phyloP scores from a whole-genome alignment of 2,888 invertebrate genomes.

The Malachius bipustulatus region DNA sequence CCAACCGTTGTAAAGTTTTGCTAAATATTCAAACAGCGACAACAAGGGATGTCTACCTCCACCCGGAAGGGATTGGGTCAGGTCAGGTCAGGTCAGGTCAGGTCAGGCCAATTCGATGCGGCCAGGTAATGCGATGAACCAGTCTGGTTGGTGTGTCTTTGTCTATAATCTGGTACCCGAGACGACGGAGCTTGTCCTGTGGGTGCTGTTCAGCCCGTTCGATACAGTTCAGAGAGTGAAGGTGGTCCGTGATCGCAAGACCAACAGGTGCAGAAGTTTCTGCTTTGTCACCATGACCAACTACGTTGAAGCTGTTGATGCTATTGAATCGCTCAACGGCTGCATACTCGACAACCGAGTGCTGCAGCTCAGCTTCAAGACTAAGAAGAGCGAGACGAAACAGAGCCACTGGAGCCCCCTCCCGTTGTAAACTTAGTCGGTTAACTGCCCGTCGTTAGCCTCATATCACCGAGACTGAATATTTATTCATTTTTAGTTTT shows the following conservation, averaged over 20 bases:
- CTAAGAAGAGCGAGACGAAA: constrained; percentile 69
- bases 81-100: constrained; percentile 58
- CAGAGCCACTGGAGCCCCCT: constrained; percentile 41
- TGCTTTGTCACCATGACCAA: constrained; percentile 98
- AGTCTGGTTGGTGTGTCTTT: constrained; percentile 87
- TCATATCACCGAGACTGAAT: too few relatives aligned
- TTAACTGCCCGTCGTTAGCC: too few relatives aligned
- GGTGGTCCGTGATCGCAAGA: constrained; percentile 89
- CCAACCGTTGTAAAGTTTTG: constrained; percentile 93
- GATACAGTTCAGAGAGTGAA: constrained; percentile 96
- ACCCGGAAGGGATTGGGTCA: constrained; percentile 60
- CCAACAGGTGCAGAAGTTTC: constrained; percentile 96
- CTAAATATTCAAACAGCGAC: constrained; percentile 83
- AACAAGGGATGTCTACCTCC: constrained; percentile 69
- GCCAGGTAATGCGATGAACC: constrained; percentile 75
- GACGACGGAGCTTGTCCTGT: constrained; percentile 81
- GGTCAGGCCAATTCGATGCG: constrained; percentile 61
- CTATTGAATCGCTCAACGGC: constrained; percentile 92
- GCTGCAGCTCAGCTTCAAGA: constrained; percentile 96
- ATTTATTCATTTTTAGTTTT: constrained; percentile 22
- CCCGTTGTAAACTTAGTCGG: too few relatives aligned
- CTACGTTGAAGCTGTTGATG: constrained; percentile 92
- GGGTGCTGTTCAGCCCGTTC: constrained; percentile 94
- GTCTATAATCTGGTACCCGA: constrained; percentile 88
- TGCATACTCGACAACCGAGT: constrained; percentile 91